phyloP scores from a whole-genome alignment of 2,113 vertebrate genomes.

The Spea multiplicata region DNA sequence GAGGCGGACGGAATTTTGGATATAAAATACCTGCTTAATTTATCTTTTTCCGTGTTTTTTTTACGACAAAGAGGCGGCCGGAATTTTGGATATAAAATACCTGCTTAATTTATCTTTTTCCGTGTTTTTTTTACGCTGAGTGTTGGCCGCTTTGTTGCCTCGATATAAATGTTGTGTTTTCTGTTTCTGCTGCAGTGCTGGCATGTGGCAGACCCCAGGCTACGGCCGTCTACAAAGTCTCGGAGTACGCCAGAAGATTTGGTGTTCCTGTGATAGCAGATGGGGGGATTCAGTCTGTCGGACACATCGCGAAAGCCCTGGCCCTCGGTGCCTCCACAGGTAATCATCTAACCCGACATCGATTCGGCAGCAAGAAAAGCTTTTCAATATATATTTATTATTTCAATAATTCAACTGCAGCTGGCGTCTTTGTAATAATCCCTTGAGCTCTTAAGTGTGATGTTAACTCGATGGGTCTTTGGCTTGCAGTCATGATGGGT shows the following conservation, averaged over 20 bases:
- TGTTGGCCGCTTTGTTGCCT: no score
- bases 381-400: background rate
- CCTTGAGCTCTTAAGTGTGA: background rate
- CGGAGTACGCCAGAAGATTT: conserved; percentile 89
- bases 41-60: no score
- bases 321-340: conserved; percentile 94
- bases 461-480: conserved; percentile 8
- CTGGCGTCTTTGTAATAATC: background rate
- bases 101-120: no score
- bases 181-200: conserved; percentile 70
- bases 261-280: conserved; percentile 93
- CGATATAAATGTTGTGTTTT: background rate
- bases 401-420: background rate
- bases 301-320: conserved; percentile 91
- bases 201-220: conserved; percentile 94
- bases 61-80: no score
- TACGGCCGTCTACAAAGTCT: conserved; percentile 95
- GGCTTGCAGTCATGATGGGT: conserved; percentile 91
- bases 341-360: conserved; percentile 50
- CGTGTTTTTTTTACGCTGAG: no score
- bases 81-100: no score
- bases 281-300: conserved; percentile 92
- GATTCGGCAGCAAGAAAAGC: background rate
- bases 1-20: no score
- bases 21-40: no score